Conservation (phyloP, 2,113 vertebrate species). For the Hemiscyllium ocellatum region DNA sequence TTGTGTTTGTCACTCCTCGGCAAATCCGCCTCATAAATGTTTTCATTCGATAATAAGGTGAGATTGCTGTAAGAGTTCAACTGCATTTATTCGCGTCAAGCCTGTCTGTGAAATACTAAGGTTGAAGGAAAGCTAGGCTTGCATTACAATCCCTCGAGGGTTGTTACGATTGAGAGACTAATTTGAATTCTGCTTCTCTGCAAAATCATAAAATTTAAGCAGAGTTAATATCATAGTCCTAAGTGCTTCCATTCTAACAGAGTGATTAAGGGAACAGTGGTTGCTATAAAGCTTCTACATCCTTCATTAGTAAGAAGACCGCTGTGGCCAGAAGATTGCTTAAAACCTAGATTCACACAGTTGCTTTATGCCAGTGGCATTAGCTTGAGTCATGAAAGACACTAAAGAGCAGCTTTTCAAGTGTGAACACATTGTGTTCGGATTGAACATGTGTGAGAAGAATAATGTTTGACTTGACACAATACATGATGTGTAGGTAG, state of each 20-base stretch:
- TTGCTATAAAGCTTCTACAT: background rate
- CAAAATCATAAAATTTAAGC: background rate
- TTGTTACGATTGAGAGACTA: conserved; percentile 6
- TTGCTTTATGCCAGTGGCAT: background rate
- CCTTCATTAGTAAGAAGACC: background rate
- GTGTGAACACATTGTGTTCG: background rate
- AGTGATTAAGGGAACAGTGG: conserved; percentile 1
- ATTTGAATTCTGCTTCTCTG: conserved; percentile 3
- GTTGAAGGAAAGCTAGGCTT: background rate
- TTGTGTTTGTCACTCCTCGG: too few species aligned
- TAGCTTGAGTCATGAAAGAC: background rate
- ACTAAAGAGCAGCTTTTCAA: background rate
- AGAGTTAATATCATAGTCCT: background rate
- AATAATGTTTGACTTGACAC: conserved; percentile 11
- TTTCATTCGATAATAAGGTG: background rate
- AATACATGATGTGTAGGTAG: background rate
- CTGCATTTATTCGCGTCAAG: background rate
- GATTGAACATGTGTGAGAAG: background rate
- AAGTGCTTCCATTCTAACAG: background rate
- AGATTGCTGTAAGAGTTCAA: background rate
- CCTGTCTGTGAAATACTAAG: background rate
- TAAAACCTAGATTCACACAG: background rate
- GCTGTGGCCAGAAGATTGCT: background rate
- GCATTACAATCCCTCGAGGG: background rate
- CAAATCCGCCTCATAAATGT: background rate